Evolutionary conservation across 53 echinoderm and acorn worm species (phyloP), one percentile per base, ranked within the genome.

Genomic region (Actinopyga echinites): DNA sequence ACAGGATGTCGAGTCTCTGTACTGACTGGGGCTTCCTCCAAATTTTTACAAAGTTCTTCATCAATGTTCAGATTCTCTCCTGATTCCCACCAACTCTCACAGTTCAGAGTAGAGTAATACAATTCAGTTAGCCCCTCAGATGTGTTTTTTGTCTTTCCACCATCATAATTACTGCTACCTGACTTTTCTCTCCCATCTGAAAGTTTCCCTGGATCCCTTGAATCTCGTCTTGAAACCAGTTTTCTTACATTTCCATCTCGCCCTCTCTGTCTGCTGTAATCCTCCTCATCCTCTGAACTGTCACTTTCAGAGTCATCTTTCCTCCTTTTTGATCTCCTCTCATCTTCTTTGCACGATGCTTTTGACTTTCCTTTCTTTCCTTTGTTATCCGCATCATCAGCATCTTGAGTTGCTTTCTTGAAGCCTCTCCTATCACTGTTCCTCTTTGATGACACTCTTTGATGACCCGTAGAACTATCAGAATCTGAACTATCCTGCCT

Each of bases 221-320:
- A 69, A 30, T 24, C 35, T 34, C 68, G 53, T 30, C 68, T 84
- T 35, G 73, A 85, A 33, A 38, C 59, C 85, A 30, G 11, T 49
- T 30, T 62, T 62, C 62, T 62, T 23, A 62, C 22, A 21, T 26
- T 26, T 62, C 62, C 49, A 6, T 49, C 49, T 17, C 49, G 0
- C 17, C 49, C 49, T 49, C 49, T 49, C 17, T 49, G 49, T 17
- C 49, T 49, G 17, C 49, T 49, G 49, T 13, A 5, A 4, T 26
- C 26, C 4, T 62, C 30, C 22, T 77, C 77, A 77, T 77, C 77
- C 54, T 56, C 77, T 30, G 77, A 77, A 33, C 52, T 77, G 28
- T 77, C 77, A 77, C 56, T 77, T 20, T 77, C 77, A 32, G 77
- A 77, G 5, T 32, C 53, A 54, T 12, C 7, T 52, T 45, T 75